These are phyloP conservation scores for Sterrhoptilus dennistouni DNA, from an alignment of 2,113 vertebrate species.

Conservation along the genomic window DNA sequence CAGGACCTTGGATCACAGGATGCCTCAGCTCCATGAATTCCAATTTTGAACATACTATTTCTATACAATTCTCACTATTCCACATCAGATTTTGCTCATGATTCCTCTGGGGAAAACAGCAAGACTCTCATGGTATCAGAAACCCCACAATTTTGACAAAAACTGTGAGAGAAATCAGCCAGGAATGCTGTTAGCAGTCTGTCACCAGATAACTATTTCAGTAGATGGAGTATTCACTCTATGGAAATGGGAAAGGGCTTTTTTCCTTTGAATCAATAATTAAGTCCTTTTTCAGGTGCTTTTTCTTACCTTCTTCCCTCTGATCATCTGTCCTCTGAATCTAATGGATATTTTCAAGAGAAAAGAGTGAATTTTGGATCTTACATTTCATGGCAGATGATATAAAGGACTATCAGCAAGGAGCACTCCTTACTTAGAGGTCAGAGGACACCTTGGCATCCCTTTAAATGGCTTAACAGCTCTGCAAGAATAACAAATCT, in stretches of 20 bases:
- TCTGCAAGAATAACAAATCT: constrained; percentile 21
- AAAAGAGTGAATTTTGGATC: background rate
- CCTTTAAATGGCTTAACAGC: background rate
- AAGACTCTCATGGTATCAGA: background rate
- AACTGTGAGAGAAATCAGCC: background rate
- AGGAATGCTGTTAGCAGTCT: background rate
- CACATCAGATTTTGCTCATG: background rate
- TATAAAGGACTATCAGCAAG: background rate
- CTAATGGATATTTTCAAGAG: background rate
- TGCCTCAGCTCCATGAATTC: background rate
- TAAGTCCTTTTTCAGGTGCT: background rate
- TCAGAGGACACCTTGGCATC: background rate
- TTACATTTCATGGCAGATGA: background rate
- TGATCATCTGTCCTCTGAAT: background rate
- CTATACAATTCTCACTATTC: background rate
- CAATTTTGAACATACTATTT: background rate
- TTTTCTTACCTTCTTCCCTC: background rate
- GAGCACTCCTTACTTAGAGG: background rate
- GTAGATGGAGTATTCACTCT: background rate
- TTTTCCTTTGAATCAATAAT: background rate
- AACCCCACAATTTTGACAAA: background rate
- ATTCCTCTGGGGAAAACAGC: background rate
- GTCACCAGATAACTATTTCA: background rate
- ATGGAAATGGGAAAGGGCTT: background rate
- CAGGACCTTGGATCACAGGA: background rate